Base-by-base conservation (phyloP, 92 coral and sea anemone species). In the Virgularia gustaviana region DNA sequence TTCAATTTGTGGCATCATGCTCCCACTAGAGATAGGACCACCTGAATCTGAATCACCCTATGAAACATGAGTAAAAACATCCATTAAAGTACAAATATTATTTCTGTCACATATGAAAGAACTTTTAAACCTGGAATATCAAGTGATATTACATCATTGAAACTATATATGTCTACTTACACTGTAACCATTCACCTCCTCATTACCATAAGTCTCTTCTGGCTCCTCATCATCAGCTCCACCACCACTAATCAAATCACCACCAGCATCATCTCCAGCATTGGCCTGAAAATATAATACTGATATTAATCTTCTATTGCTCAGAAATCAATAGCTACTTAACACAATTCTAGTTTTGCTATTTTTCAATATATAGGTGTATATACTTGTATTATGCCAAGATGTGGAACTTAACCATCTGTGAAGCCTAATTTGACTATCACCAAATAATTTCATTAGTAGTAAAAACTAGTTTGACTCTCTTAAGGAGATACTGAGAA, bases 1-100 rank as follows among this genome's bases (percentile, higher is more conserved):
- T 51, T 68, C 75, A 68, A 68, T 68, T 51, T 68, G 60, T 2
- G 75, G 75, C 9, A 68, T 33, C 31, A 49, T 22, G 36, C 7
- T 68, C 2, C 75, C 75, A 44, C 75, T 61, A 0, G 75, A 49
- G 59, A 68, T 68, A 24, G 75, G 35, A 16, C n/a, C 36, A n/a
- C 20, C 31, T 9, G 62, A 32, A 12, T 51, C 75, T 11, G 32
- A 9, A 11, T 45, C 74, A 30, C 51, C 75, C 47, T 52, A 11
- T 25, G 22, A 4, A 47, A 47, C 6, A 47, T 8, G 15, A 39
- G 8, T 7, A 15, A 39, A 7, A 39, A 7, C 9, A 39, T 7
- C 15, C 45, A 39, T 7, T 39, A 39, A 39, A 15, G 45, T 8
- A 7, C 45, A 15, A 7, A 7, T 8, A 39, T 39, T 7, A 7